These are phyloP conservation scores for Leucopsar rothschildi DNA, from an alignment of 2,113 vertebrate species.

Conservation along the genomic window DNA sequence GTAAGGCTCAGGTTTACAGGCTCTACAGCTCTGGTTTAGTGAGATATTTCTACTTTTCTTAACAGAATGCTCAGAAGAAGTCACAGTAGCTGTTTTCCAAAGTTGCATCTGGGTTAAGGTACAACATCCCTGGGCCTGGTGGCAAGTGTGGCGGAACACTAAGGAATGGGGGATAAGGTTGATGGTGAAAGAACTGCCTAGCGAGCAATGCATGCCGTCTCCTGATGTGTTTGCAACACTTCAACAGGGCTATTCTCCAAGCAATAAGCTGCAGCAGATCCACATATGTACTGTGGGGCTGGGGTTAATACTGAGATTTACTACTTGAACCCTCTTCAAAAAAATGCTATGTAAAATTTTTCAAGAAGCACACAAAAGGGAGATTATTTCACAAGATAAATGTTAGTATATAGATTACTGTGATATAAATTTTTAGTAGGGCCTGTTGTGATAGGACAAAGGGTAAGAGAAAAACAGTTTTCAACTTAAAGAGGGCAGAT, in stretches of 20 bases:
- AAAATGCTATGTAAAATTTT: neutral
- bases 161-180: neutral
- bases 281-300: neutral
- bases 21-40: neutral
- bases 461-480: neutral
- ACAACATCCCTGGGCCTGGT: rapidly evolving
- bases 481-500: neutral
- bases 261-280: neutral
- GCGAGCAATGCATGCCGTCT: neutral
- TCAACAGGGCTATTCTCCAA: neutral
- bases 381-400: neutral
- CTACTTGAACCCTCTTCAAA: neutral
- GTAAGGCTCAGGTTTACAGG: neutral
- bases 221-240: neutral
- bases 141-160: neutral
- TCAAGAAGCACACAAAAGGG: neutral
- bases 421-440: neutral
- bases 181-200: neutral
- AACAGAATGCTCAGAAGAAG: neutral
- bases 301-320: neutral
- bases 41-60: neutral
- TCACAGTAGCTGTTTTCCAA: neutral
- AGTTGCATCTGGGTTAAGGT: neutral
- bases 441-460: neutral
- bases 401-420: neutral